A percentile compares a stretch with the other conserved stretches of the same genome.
phyloP scores from a whole-genome alignment of 2,113 vertebrate genomes.

The Tenrec ecaudatus region DNA sequence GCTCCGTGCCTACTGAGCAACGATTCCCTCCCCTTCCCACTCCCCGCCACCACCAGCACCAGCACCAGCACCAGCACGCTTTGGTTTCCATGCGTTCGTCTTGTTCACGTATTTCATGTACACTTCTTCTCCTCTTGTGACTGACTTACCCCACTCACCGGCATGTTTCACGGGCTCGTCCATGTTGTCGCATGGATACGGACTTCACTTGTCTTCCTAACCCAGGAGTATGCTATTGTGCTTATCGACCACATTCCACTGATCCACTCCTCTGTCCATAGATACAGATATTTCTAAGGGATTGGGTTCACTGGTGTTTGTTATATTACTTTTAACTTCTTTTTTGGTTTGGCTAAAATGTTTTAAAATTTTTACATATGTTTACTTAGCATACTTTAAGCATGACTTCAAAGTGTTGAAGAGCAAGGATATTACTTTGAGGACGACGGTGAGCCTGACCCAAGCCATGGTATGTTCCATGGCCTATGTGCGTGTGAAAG shows the following conservation, averaged over 20 bases:
- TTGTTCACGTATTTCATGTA: background rate
- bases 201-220: background rate
- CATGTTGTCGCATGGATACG: background rate
- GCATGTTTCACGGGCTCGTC: background rate
- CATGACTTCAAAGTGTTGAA: too few species aligned
- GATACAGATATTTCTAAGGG: background rate
- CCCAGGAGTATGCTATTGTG: background rate
- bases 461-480: too few species aligned
- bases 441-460: too few species aligned
- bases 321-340: background rate
- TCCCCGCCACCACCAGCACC: too few species aligned
- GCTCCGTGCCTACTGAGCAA: background rate
- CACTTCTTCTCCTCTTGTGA: background rate
- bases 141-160: background rate
- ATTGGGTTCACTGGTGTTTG: background rate
- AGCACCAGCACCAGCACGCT: too few species aligned
- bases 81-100: background rate
- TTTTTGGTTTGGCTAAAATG: slow-evolving; percentile 5
- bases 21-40: background rate
- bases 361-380: background rate
- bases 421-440: too few species aligned
- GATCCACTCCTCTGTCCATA: background rate
- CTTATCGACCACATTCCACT: background rate
- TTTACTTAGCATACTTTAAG: background rate
- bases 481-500: too few species aligned